Base-by-base conservation (phyloP, 2,888 invertebrate genomes). In the Pyrrhosoma nymphula region DNA sequence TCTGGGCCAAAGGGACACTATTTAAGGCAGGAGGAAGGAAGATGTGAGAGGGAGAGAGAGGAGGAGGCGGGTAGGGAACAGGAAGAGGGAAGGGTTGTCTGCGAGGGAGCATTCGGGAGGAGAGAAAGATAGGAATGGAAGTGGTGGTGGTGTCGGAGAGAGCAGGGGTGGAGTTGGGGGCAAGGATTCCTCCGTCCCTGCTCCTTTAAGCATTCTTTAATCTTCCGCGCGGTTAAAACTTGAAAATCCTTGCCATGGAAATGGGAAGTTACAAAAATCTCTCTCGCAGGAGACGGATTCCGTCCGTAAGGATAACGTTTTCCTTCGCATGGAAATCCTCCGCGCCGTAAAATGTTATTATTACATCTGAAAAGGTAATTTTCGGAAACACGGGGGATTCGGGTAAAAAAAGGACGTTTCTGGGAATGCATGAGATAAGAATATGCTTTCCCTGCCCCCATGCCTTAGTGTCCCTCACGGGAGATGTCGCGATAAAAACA, bases 191-290 rank as follows among this genome's bases (percentile, higher is more conserved):
- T 35, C 35, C 30, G 16, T 16, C 35, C 16, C 82, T 82, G 82
- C 82, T 82, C 82, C 82, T 82, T 82, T 82, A 82, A 82, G 82
- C 82, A 82, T 82, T 82, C 82, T 82, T 82, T 82, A 82, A 82
- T 82, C 82, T 82, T 82, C 82, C 82, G 35, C 82, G 82, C 82
- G 82, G 82, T 82, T 82, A 82, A 82, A 82, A 82, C 82, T 82
- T 82, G 82, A 82, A 82, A 82, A 82, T 82, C 82, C 82, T 82
- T 30, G 35, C 82, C 82, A 82, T 82, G 82, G 82, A 82, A 82
- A 82, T 82, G 82, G 82, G 82, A 82, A 82, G 82, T 82, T 82
- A 82, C 82, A 82, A 82, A 82, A 82, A 82, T 82, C 82, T 82
- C 82, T 82, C 82, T 23, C 60, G 60, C 16, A 4, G 35, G 82